A percentile compares a stretch with the other conserved stretches of the same genome.
phyloP scores from a whole-genome alignment of 1,140 invertebrate species.

The Epicauta chinensis region DNA sequence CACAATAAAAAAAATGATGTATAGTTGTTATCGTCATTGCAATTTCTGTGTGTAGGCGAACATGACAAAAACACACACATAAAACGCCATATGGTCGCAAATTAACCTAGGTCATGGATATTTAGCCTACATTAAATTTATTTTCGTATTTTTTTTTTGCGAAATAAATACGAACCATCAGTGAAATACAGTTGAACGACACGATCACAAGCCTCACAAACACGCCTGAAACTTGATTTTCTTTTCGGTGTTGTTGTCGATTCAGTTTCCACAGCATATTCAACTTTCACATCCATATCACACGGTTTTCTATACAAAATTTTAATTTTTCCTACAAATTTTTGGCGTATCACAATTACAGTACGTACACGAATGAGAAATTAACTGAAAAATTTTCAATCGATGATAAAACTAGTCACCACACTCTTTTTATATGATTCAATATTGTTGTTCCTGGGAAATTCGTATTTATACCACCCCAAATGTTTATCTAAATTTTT shows the following conservation, averaged over 20 bases:
- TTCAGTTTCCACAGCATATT: slow-evolving; percentile 6
- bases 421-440: too few relatives aligned
- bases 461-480: too few relatives aligned
- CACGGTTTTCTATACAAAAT: background rate
- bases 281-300: slow-evolving; percentile 13
- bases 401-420: too few relatives aligned
- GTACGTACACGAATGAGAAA: too few relatives aligned
- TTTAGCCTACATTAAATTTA: slow-evolving; percentile 9
- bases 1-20: too few relatives aligned
- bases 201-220: slow-evolving; percentile 18
- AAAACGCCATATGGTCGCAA: slow-evolving; percentile 15
- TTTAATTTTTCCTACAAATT: too few relatives aligned
- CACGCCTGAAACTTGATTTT: slow-evolving; percentile 28
- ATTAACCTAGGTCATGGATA: slow-evolving; percentile 13
- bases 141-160: background rate
- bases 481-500: too few relatives aligned
- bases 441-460: too few relatives aligned
- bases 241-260: slow-evolving; percentile 23
- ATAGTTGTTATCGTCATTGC: background rate
- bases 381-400: too few relatives aligned
- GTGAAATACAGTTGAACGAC: slow-evolving; percentile 22
- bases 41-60: slow-evolving; percentile 3
- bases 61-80: background rate
- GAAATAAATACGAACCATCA: slow-evolving; percentile 17
- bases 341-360: too few relatives aligned